Base-by-base conservation (phyloP, 2,797 vertebrate genomes). In the Botia almorhae region DNA sequence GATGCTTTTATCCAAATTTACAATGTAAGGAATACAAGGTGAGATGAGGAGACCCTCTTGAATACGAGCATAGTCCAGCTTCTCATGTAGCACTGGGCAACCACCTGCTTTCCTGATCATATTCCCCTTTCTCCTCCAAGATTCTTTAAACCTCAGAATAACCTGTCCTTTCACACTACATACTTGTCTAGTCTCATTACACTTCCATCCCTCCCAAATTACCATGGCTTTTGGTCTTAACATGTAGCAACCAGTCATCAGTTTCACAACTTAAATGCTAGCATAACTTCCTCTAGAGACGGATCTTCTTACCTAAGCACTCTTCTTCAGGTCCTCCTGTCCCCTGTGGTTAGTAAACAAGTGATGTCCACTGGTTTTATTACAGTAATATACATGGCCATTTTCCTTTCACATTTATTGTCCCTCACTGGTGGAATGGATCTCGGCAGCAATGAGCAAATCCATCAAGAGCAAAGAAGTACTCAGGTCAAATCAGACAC, bases 41-140 rank as follows among this genome's bases (percentile, higher is more conserved):
- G 5, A 43, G 6, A 8, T 43, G 39, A 43, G 39, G 3, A 36
- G 39, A 43, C 39, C 39, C 8, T 76, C 48, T 17, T 8, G 21
- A 29, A 76, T 26, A 43, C 53, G n/a, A 53, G 39, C 14, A 23
- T 39, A 17, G 7, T 36, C 16, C n/a, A n/a, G 26, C 13, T 51
- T 76, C 51, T 55, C 33, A 36, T 36, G 33, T 48, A 50, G 2
- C n/a, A 56, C 16, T 53, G 23, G 4, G 19, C 19, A 67, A 55
- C 11, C 11, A 53, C n/a, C 13, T 67, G 74, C 4, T 29, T 61
- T 39, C 46, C 50, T 76, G 61, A 76, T 53, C 29, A 29, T 16
- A 39, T 39, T 39, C 7, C 36, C 36, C 36, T 39, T 39, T 39
- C 36, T 39, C 36, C 36, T 39, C 1, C 36, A 39, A 39, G 36